Conservation (phyloP, 2,113 vertebrate species). For the Oreochromis tanganicae region DNA sequence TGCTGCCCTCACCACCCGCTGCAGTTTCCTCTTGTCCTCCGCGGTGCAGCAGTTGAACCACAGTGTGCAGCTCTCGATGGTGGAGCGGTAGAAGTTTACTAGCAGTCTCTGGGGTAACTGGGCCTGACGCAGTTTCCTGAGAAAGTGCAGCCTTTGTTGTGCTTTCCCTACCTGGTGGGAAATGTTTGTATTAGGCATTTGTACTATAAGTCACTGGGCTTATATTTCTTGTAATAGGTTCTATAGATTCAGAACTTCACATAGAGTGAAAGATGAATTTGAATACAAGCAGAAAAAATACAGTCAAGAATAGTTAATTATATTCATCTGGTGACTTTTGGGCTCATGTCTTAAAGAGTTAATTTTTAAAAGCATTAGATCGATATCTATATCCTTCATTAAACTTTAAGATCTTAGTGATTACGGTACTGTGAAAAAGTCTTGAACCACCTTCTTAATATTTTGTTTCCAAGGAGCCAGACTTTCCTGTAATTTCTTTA, state of each 20-base stretch:
- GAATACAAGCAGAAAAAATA: background rate
- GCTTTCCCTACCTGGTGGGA: background rate
- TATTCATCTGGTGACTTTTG: background rate
- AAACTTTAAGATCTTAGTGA: background rate
- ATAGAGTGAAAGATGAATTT: background rate
- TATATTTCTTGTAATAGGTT: background rate
- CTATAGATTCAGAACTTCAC: background rate
- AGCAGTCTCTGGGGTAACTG: background rate
- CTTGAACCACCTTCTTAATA: background rate
- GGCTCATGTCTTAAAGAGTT: background rate
- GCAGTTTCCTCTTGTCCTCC: background rate
- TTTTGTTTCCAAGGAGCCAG: background rate
- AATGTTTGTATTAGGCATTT: background rate
- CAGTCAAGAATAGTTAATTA: background rate
- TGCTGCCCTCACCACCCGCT: background rate
- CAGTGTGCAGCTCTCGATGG: background rate
- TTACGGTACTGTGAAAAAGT: background rate
- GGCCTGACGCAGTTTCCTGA: background rate
- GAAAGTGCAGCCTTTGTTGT: background rate
- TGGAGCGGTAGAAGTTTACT: background rate
- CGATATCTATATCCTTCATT: background rate
- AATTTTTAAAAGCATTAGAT: background rate
- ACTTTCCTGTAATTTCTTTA: background rate
- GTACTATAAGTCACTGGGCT: background rate
- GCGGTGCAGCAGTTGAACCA: background rate